Evolutionary conservation across 2,888 invertebrate species (phyloP), one percentile per base, ranked within the genome.

Genomic region (Timandra comae): DNA sequence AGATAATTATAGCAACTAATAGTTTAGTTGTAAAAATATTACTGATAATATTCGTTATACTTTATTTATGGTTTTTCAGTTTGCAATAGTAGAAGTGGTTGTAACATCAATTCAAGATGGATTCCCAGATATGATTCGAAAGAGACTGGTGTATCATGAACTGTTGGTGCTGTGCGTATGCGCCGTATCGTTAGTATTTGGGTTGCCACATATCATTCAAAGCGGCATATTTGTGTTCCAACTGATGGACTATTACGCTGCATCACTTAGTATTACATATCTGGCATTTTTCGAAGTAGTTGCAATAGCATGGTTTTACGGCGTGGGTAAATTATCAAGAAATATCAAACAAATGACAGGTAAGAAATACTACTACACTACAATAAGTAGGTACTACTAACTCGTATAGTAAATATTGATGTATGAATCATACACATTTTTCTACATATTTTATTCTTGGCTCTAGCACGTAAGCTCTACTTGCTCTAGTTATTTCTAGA

Each of bases 21-120:
- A n/a, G n/a, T n/a, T n/a, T n/a, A 11, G n/a, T 10, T 8, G 1
- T 25, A 8, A 10, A 12, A 12, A 23, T 19, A 23, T 28, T 9
- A 34, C n/a, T 30, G 10, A 16, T 20, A 12, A 8, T 19, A 4
- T 20, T n/a, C n/a, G n/a, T n/a, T n/a, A 7, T 16, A 9, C 12
- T 9, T 41, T 33, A 10, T 30, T 23, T 23, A 41, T 31, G 29
- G 29, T 19, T 34, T 89, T 90, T 47, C 82, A 96, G 94, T 97
- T 97, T 80, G 96, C 97, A 19, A 94, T 96, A 43, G 96, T 97
- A 27, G 97, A 97, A 84, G 97, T 97, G 3, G 95, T 97, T 2
- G 94, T 97, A 2, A 96, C 97, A 2, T 95, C 96, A 3, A 92
- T 97, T 54, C 95, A 96, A 81, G 97, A 97, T 65, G 96, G 96